Conservation (phyloP, 2,888 invertebrate genomes). For the Thera britannica region DNA sequence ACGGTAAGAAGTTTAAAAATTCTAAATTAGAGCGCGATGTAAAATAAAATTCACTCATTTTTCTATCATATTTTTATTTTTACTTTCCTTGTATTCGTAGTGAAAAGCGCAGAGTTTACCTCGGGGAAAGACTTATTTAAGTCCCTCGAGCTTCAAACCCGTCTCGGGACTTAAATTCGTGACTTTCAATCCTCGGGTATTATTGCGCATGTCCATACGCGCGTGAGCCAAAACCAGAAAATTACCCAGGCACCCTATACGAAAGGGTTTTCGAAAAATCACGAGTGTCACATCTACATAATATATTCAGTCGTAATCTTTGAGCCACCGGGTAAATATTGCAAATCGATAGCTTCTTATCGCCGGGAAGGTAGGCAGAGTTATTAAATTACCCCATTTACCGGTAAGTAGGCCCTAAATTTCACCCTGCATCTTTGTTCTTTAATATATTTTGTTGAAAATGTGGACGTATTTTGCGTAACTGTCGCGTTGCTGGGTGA, state of each 20-base stretch:
- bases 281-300: conserved; percentile 30
- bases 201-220: too few species aligned
- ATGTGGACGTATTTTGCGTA: conserved; percentile 23
- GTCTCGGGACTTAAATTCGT: too few species aligned
- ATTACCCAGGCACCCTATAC: conserved; percentile 8
- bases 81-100: too few species aligned
- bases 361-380: conserved; percentile 49
- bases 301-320: conserved; percentile 44
- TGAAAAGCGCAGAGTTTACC: too few species aligned
- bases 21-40: too few species aligned
- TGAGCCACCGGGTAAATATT: conserved; percentile 63
- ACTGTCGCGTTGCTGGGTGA: conserved; percentile 19
- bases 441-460: conserved; percentile 39
- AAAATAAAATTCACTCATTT: too few species aligned
- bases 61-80: too few species aligned
- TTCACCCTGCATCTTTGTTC: conserved; percentile 41
- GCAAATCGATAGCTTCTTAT: conserved; percentile 70
- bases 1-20: too few species aligned
- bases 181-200: too few species aligned
- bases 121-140: too few species aligned
- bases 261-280: conserved; percentile 27
- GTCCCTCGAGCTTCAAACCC: too few species aligned
- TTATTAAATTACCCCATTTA: conserved; percentile 69
- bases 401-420: conserved; percentile 46
- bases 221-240: conserved; percentile 1